Conservation (phyloP, 2,888 invertebrate species). For the Bruchidius siliquastri region DNA sequence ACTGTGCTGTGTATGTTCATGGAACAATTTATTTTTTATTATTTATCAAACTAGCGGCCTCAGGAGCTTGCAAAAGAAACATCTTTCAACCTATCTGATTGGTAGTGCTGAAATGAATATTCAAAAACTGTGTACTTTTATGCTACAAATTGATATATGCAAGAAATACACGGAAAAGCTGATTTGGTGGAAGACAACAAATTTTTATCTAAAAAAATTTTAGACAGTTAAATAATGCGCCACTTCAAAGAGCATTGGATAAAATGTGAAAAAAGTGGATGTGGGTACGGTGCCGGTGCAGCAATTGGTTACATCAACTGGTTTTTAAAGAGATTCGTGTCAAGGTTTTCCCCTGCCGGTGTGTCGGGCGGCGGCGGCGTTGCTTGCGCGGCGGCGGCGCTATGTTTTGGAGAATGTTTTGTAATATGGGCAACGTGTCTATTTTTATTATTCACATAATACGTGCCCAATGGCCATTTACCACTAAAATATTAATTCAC, state of each 20-base stretch:
- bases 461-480: neutral
- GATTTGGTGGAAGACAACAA: too few relatives aligned
- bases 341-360: neutral
- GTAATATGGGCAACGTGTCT: slow-evolving; percentile 22
- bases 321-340: neutral
- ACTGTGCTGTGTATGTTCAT: too few relatives aligned
- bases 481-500: too few relatives aligned
- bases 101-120: too few relatives aligned
- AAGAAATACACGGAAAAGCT: too few relatives aligned
- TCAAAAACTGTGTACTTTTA: too few relatives aligned
- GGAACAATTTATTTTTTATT: too few relatives aligned
- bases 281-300: neutral
- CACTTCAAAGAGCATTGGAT: neutral
- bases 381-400: neutral
- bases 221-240: neutral
- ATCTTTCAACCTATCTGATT: too few relatives aligned
- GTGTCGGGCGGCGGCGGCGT: neutral
- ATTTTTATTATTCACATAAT: slow-evolving; percentile 10
- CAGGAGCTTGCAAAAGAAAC: too few relatives aligned
- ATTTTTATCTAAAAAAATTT: too few relatives aligned
- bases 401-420: slow-evolving; percentile 24
- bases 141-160: too few relatives aligned
- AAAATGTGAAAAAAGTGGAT: neutral
- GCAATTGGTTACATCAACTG: neutral
- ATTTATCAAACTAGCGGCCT: too few relatives aligned